phyloP scores from a whole-genome alignment of 2,888 invertebrate genomes.

The Hypomecis punctinalis region DNA sequence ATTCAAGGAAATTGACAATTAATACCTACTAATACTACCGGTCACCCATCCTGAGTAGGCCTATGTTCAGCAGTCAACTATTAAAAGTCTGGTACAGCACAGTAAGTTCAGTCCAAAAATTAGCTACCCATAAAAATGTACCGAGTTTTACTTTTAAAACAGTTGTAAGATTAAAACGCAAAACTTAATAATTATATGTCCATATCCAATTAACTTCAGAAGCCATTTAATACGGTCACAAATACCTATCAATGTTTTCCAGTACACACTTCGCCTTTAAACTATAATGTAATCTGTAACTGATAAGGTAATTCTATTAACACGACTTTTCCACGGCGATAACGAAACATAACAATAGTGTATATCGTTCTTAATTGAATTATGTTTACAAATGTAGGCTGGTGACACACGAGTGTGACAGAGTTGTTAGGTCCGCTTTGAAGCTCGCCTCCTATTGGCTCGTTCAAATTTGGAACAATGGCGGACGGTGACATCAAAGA shows the following conservation, averaged over 20 bases:
- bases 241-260: constrained; percentile 15
- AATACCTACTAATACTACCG: no score
- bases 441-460: constrained; percentile 60
- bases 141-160: no score
- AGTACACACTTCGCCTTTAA: constrained; percentile 1
- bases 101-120: no score
- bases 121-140: no score
- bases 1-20: no score
- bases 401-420: constrained; percentile 36
- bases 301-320: constrained; percentile 67
- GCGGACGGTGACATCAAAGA: constrained; percentile 51
- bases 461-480: constrained; percentile 65
- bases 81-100: no score
- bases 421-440: constrained; percentile 37
- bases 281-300: constrained; percentile 24
- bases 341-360: constrained; percentile 48
- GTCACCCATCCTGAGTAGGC: no score
- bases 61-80: no score
- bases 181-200: constrained; percentile 35
- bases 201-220: constrained; percentile 35
- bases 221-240: constrained; percentile 20
- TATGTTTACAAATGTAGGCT: constrained; percentile 67
- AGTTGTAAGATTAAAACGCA: neutral
- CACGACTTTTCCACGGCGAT: constrained; percentile 64
- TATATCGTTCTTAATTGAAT: constrained; percentile 71